Evolutionary conservation across 2,113 vertebrate genomes (phyloP), one percentile per base, ranked within the genome.

Genomic region (Gnathonemus longibarbis): DNA sequence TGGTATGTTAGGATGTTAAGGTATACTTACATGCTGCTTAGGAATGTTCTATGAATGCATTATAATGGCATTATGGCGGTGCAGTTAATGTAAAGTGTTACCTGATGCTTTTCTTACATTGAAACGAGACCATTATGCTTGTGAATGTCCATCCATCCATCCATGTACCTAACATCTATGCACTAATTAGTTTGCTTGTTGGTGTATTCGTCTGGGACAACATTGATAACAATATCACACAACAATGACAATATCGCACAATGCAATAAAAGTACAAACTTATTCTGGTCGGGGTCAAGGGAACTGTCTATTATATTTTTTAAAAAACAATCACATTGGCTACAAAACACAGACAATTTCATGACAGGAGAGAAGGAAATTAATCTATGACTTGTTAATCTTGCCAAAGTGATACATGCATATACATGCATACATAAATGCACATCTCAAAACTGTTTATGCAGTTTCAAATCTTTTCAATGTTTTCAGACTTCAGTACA

Each of bases 381-480:
- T 3, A 74, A 39, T 35, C 3, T 74, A 39, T 74, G 10, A 35
- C 27, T 77, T 39, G n/a, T 17, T 39, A 77, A 15, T 39, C 31
- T 77, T 77, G 35, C 70, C 70, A 77, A 77, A 39, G 70, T 39
- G 13, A 39, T 31, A 80, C 35, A 77, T 42, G 35, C n/a, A 42
- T 42, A 77, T 42, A 77, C 74, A 80, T 19, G 35, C 35, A 80
- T 8, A 42, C 31, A 80, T 80, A 42, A 35, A 80, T 80, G 35
- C 74, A 80, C 2, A 42, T 80, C 74, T 42, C 35, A 42, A 80
- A 39, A 11, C 92, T 94, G 92, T 45, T 89, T 53, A 88, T 91
- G 90, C 90, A 91, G 92, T 93, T 89, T 80, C 31, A 89, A 83
- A 39, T 90, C 27, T 35, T 27, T 88, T 84, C 80, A 88, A 19